These are phyloP conservation scores for Diplodus sargus DNA, from an alignment of 2,797 vertebrate species.

Conservation along the genomic window DNA sequence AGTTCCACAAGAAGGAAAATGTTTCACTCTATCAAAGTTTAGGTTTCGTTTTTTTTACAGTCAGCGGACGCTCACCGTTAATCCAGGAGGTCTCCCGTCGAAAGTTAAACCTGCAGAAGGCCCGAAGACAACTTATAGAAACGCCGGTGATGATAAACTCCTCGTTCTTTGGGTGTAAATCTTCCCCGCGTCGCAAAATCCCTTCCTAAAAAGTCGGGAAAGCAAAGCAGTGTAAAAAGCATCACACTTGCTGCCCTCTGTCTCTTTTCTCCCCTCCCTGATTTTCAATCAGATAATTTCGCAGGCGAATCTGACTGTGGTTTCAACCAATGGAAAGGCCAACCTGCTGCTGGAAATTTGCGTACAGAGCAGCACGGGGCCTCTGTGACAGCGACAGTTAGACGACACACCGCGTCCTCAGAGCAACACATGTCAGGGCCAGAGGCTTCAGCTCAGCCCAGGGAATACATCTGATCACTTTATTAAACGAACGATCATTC, in stretches of 20 bases:
- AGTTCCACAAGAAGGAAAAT: not conserved
- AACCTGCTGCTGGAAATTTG: conserved; percentile 78
- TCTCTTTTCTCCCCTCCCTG: conserved; percentile 81
- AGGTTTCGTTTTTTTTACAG: not conserved
- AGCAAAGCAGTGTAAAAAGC: conserved; percentile 75
- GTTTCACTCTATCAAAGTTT: not conserved
- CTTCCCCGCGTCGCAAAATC: conserved; percentile 60
- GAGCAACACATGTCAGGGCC: too few species aligned
- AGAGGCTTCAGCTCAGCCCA: not conserved
- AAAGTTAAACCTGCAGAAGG: not conserved
- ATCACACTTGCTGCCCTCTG: conserved; percentile 68
- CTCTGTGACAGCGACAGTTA: conserved; percentile 54
- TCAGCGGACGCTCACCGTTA: conserved; percentile 58
- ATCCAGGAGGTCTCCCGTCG: not conserved
- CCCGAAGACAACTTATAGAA: not conserved
- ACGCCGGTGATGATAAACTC: not conserved
- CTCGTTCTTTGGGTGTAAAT: not conserved
- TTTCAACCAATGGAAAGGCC: conserved; percentile 83
- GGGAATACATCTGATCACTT: not conserved
- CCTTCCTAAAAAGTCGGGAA: conserved; percentile 72
- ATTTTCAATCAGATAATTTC: conserved; percentile 89
- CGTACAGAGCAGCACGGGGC: conserved; percentile 64
- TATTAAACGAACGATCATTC: not conserved
- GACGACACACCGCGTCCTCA: conserved; percentile 25
- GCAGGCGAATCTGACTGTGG: conserved; percentile 86